These are phyloP conservation scores for Regulus satrapa DNA, from an alignment of 2,113 vertebrate genomes.

Conservation along the genomic window DNA sequence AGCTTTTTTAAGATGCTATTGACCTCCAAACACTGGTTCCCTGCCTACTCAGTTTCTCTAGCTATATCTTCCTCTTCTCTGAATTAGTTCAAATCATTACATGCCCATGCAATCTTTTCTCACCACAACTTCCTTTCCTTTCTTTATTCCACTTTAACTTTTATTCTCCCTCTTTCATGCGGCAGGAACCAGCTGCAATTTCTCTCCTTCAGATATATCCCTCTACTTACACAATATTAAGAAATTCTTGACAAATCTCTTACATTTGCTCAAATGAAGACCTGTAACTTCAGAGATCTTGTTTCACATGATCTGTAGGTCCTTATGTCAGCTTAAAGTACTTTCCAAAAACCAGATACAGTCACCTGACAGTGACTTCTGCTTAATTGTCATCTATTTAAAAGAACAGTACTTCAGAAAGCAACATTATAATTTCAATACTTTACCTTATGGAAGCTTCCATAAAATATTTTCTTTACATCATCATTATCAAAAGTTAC, in stretches of 20 bases:
- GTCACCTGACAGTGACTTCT: not conserved
- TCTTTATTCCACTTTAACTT: not conserved
- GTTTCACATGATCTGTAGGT: not conserved
- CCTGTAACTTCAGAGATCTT: not conserved
- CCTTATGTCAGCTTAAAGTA: not conserved
- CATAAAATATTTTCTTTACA: constrained; percentile 91
- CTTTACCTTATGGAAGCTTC: constrained; percentile 98
- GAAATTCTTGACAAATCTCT: not conserved
- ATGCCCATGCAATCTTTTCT: not conserved
- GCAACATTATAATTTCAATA: not conserved
- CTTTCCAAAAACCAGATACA: not conserved
- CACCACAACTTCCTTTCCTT: not conserved
- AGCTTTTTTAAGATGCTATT: not conserved
- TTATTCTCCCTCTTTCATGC: not conserved
- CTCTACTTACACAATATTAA: not conserved
- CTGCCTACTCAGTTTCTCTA: not conserved
- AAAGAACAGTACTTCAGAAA: not conserved
- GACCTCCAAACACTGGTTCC: not conserved
- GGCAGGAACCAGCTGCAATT: not conserved
- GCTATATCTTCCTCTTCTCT: not conserved
- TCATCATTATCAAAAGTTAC: constrained; percentile 83
- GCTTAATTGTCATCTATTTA: not conserved
- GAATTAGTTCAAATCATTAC: not conserved
- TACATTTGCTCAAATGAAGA: not conserved
- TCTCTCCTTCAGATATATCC: not conserved